These are phyloP conservation scores for Vespertilio murinus DNA, from an alignment of 2,797 vertebrate genomes.

Conservation along the genomic window DNA sequence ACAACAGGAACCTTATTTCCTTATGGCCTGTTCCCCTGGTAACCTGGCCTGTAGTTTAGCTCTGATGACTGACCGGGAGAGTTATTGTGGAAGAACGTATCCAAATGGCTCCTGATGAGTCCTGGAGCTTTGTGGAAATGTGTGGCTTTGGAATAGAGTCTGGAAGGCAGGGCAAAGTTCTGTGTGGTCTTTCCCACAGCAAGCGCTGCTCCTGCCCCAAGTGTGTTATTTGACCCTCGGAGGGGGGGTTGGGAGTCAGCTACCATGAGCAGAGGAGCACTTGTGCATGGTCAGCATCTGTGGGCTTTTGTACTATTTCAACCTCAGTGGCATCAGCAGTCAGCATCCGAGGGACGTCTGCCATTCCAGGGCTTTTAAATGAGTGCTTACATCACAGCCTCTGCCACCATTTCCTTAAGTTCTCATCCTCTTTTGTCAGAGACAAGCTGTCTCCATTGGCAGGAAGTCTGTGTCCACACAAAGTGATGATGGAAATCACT, in stretches of 20 bases:
- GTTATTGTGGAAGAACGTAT: background rate
- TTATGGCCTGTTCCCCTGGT: background rate
- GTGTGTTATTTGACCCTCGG: background rate
- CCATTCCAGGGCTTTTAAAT: background rate
- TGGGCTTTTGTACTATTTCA: background rate
- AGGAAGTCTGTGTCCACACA: background rate
- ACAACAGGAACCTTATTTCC: too few relatives aligned
- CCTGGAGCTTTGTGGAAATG: background rate
- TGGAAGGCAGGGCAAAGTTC: background rate
- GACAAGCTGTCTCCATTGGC: background rate
- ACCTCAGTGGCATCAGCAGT: background rate
- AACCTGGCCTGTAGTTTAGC: background rate
- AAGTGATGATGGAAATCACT: background rate
- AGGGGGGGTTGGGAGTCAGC: too few relatives aligned
- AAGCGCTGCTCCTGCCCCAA: background rate
- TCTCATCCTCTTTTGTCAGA: background rate
- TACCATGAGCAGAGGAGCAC: rapidly evolving
- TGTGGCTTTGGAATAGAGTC: too few relatives aligned
- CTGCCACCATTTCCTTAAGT: background rate
- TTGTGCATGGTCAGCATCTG: too few relatives aligned
- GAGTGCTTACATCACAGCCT: background rate
- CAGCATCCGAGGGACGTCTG: background rate
- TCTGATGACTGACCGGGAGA: background rate
- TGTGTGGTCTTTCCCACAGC: too few relatives aligned
- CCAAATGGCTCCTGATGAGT: rapidly evolving